Evolutionary conservation across 2,113 vertebrate genomes (phyloP).

Genomic region (Gallinago media): DNA sequence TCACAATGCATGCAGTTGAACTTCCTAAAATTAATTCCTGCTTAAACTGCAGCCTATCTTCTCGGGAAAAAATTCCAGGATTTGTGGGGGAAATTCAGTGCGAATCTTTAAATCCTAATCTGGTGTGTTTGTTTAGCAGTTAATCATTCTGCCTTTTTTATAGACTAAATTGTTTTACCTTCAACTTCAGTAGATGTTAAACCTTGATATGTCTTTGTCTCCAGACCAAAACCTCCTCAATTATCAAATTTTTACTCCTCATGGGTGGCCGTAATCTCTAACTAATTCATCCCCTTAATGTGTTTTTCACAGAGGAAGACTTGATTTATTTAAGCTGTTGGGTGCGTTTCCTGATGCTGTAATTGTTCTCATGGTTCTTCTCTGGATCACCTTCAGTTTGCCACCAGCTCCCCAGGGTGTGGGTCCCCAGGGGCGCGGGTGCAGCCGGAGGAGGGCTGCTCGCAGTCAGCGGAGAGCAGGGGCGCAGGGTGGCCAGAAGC

Average conservation of each 20-base stretch:
- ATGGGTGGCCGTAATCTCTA: background rate
- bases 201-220: background rate
- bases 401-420: background rate
- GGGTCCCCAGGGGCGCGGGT: accelerated
- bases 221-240: background rate
- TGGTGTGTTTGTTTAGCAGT: background rate
- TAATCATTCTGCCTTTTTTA: background rate
- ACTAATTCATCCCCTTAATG: background rate
- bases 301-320: background rate
- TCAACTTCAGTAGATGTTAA: background rate
- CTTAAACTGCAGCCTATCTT: background rate
- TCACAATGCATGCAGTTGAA: background rate
- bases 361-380: background rate
- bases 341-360: background rate
- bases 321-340: background rate
- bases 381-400: background rate
- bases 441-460: background rate
- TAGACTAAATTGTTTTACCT: background rate
- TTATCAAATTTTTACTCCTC: background rate
- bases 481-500: accelerated
- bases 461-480: background rate
- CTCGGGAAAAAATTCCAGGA: background rate
- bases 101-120: background rate
- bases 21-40: conserved; percentile 31
- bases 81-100: background rate